Base-by-base conservation (phyloP, 2,797 vertebrate species). In the Pterois miles region DNA sequence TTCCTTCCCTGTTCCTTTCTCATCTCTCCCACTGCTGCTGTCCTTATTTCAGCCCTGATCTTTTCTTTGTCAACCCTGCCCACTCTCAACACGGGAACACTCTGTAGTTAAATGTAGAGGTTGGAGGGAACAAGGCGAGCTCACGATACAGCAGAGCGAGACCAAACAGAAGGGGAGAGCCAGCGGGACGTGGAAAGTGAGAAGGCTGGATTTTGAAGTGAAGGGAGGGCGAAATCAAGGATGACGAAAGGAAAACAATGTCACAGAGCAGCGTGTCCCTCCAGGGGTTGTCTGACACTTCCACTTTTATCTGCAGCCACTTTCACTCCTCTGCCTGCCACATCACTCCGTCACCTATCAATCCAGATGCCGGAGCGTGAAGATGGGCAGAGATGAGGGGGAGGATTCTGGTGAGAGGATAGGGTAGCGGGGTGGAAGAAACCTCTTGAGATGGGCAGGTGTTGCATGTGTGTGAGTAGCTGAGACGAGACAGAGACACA, bases 311-410 rank as follows among this genome's bases (percentile, higher is more conserved):
- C 73, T 34, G 70, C 68, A 78, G 78, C 80, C 63, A 48, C 68
- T 78, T 84, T 86, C 77, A 69, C 75, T 83, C 60, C 62, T 79
- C 70, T 48, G 46, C 75, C 84, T 74, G 80, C 71, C 82, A 85
- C 78, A 70, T 71, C 52, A 36, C 74, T 83, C 82, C 27, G 22
- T 89, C 82, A 83, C 85, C 89, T 89, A 86, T 88, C 87, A 91
- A 85, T 46, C 65, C 16, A 79, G 82, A 87, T 13, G n/a, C 18
- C n/a, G 4, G 43, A 74, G 36, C 31, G 10, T 4, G 0, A 62
- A 78, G 67, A 80, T 56, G 59, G 60, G 76, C 5, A 4, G 31
- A 33, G 57, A 48, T 65, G 62, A 66, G 33, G 34, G 31, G 48
- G 29, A 67, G 62, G 31, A 6, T 69, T 74, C 75, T 16, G 29